A percentile compares a stretch with the other conserved stretches of the same genome.
Evolutionary conservation across 53 echinoderm and acorn worm species (phyloP).

Genomic region (Mesocentrotus franciscanus): DNA sequence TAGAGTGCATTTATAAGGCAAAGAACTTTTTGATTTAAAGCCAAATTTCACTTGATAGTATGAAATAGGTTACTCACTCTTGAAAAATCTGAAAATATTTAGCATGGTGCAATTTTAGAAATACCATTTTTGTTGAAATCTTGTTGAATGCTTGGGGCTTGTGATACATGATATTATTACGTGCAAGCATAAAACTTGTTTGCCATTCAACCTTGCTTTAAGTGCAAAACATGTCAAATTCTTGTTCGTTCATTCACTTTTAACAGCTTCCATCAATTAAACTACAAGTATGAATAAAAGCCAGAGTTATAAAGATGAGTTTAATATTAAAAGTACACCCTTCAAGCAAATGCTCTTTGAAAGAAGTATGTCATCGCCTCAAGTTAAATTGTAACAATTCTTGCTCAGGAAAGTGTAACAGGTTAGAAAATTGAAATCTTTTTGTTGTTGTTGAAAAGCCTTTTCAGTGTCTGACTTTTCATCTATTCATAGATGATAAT

Average conservation of each 20-base stretch:
- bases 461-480: neutral
- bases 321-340: neutral
- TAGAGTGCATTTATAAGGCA: neutral
- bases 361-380: conserved; percentile 19
- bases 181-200: conserved; percentile 12
- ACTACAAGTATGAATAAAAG: conserved; percentile 36
- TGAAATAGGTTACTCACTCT: neutral
- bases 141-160: neutral
- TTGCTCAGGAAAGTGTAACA: neutral
- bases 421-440: neutral
- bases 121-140: neutral
- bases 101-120: neutral
- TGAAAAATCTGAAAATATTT: neutral
- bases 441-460: neutral
- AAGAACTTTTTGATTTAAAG: neutral
- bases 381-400: neutral
- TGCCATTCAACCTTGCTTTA: neutral
- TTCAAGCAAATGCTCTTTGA: neutral
- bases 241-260: conserved; percentile 29
- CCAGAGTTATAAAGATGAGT: neutral
- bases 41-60: neutral
- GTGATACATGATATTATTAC: conserved; percentile 9
- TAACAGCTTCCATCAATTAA: conserved; percentile 23
- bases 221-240: conserved; percentile 36
- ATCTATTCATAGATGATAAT: neutral